Percentiles rank a stretch among this genome's conserved stretches.
These are phyloP conservation scores for Scaptomyza polygonia DNA, from an alignment of 2,888 invertebrate genomes.

Conservation along the genomic window DNA sequence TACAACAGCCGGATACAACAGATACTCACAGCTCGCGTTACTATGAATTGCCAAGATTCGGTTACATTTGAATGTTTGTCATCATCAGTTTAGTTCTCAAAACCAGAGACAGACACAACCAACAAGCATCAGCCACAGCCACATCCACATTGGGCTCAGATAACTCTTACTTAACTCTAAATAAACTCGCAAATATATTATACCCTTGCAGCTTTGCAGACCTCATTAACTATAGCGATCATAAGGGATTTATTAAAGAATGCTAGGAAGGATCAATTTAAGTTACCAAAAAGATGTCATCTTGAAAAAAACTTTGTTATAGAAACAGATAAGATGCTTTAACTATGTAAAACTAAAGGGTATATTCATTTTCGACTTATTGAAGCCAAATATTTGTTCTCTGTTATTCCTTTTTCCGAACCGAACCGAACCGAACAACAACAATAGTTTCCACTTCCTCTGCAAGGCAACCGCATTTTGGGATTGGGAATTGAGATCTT, in stretches of 20 bases:
- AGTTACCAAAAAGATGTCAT: not conserved
- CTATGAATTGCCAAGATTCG: conserved; percentile 38
- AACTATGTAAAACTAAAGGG: not conserved
- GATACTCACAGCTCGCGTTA: conserved; percentile 19
- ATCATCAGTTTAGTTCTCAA: not conserved
- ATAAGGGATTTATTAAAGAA: too few species aligned
- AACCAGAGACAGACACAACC: conserved; percentile 8
- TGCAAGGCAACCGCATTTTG: not conserved
- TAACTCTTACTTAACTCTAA: conserved; percentile 17
- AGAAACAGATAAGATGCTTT: too few species aligned
- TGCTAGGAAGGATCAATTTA: too few species aligned
- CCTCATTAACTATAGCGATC: not conserved
- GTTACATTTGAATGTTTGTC: conserved; percentile 62
- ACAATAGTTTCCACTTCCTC: conserved; percentile 30
- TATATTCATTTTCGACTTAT: conserved; percentile 1
- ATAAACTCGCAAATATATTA: not conserved
- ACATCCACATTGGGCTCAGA: conserved; percentile 12
- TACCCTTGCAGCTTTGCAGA: not conserved
- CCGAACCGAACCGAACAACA: conserved; percentile 4
- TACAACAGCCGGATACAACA: conserved; percentile 37
- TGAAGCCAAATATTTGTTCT: not conserved
- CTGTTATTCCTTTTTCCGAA: not conserved
- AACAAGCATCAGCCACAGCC: conserved; percentile 27
- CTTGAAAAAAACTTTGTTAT: too few species aligned
- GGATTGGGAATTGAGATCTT: conserved; percentile 2